These are phyloP conservation scores for Elgonia sp. DNA, from an alignment of 2,888 invertebrate genomes.

Conservation along the genomic window DNA sequence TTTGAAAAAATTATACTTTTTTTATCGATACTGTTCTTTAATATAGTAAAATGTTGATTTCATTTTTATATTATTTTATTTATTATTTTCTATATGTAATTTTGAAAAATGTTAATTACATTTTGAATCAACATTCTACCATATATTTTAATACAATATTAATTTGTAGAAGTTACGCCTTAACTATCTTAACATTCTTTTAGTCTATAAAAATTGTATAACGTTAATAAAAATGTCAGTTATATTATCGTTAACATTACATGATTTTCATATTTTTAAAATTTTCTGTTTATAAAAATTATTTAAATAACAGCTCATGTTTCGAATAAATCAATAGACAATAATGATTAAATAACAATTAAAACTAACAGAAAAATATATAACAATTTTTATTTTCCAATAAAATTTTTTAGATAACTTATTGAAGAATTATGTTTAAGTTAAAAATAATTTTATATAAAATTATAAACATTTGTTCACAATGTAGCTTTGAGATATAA, in stretches of 20 bases:
- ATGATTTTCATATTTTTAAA: background rate
- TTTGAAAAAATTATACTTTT: background rate
- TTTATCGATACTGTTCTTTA: conserved; percentile 4
- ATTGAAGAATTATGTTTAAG: too few relatives aligned
- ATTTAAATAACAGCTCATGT: background rate
- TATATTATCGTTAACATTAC: conserved; percentile 23
- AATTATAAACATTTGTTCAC: too few relatives aligned
- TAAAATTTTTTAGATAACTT: too few relatives aligned
- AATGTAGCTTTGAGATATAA: background rate
- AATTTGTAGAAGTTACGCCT: conserved; percentile 18
- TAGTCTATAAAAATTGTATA: conserved; percentile 20
- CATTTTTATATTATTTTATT: background rate
- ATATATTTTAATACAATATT: conserved; percentile 10
- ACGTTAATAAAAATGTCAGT: conserved; percentile 44
- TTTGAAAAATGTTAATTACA: background rate
- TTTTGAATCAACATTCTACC: conserved; percentile 5
- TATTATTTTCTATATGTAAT: background rate
- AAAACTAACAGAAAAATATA: too few relatives aligned
- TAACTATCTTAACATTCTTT: conserved; percentile 24
- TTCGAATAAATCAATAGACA: background rate
- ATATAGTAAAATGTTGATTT: conserved; percentile 5
- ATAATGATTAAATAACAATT: too few relatives aligned
- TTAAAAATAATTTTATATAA: too few relatives aligned
- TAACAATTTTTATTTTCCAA: too few relatives aligned
- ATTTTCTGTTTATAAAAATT: background rate